Evolutionary conservation across 1,140 invertebrate species (phyloP), one percentile per base, ranked within the genome.

Genomic region (Drosophila navojoa): DNA sequence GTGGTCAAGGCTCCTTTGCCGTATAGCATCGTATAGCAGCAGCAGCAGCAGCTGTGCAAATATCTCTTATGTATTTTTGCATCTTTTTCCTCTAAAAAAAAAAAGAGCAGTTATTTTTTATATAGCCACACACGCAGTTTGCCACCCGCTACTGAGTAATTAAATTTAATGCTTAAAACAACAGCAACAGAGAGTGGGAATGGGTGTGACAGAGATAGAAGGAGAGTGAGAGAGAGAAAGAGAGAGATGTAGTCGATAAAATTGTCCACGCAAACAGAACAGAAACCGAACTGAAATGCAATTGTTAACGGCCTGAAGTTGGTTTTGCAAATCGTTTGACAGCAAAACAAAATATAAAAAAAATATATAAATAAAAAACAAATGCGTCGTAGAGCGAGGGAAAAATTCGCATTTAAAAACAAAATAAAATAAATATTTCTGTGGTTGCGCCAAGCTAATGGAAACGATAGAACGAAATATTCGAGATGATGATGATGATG

Each of bases 91-190:
- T 52, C 16, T 27, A 54, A 35, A 42, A 68, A 47, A 44, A 42
- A 44, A 44, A 44, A 4, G n/a, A 4, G n/a, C 9, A 13, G 3
- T 13, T 40, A 25, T 73, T 74, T 76, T 79, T 72, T 16, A 5
- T 9, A 27, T 27, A 11, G n/a, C 6, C 13, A 27, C 13, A 50
- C 19, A 81, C 19, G 19, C 72, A 62, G 58, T 71, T 66, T 72
- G 64, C 62, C 62, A 66, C 62, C 74, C 76, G 71, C 76, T 84
- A 78, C 66, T 76, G 79, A 86, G 79, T 86, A 86, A 86, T 86
- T 89, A 82, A 87, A 86, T 86, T 89, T 89, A 89, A 86, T 76
- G 82, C 82, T 78, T 79, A 87, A 81, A 86, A 87, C 82, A 86
- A 87, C 82, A 76, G 63, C 55, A 69, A 32, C 45, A 63, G 35